Base-by-base conservation (phyloP, 2,113 vertebrate genomes). In the Acrocephalus kingi region DNA sequence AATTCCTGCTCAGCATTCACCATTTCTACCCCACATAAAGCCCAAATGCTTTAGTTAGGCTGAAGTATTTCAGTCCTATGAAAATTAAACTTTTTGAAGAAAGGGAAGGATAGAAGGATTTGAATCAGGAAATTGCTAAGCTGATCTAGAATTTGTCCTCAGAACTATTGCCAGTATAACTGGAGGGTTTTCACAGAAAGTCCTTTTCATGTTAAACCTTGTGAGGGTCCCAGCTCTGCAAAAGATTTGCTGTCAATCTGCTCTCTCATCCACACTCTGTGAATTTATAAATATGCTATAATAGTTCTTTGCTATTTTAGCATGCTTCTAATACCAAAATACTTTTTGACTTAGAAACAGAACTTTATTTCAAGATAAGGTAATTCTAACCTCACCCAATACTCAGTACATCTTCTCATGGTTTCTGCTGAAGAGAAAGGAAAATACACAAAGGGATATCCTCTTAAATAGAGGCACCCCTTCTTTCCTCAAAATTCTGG, bases 331-430 rank as follows among this genome's bases (percentile, higher is more conserved):
- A 41, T 35, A 41, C 28, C 15, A 68, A 49, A 62, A 5, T 49
- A 45, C 3, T 2, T 49, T 68, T 8, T 24, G 4, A n/a, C 37
- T 68, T 61, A n/a, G n/a, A 92, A 88, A 64, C 4, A 69, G 30
- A 76, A 77, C 0, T 13, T 77, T 58, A 33, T 56, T 74, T 86
- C 46, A 59, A 55, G 59, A 3, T 9, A 58, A 20, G 43, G 12
- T 58, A 89, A 71, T 9, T 18, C 30, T 86, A 73, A 28, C 9
- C 8, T 46, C 46, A 89, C 6, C 37, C 74, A 75, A 35, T 7
- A 19, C 0, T 11, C 8, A 71, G 5, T 11, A 7, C 1, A 35
- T 24, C 33, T 85, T 64, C 5, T 37, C 11, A 37, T 9, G 4
- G 2, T 4, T 25, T 58, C 54, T 74, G 4, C 16, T 63, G 61